These are phyloP conservation scores for Pteromalus puparum DNA, from an alignment of 1,140 invertebrate species.

Conservation along the genomic window DNA sequence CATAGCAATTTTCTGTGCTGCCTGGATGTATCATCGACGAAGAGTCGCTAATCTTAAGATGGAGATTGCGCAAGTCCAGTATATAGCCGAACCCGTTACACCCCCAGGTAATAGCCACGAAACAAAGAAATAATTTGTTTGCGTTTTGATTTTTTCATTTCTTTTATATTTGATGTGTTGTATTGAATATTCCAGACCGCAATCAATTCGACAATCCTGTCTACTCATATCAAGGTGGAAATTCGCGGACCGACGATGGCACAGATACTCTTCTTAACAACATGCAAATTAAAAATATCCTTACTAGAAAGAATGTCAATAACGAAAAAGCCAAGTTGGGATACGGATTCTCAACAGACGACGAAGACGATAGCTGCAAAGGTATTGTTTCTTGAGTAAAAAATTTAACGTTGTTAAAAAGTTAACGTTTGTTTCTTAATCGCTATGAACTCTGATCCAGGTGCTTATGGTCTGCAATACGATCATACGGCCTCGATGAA, in stretches of 20 bases:
- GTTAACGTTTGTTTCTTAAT: conserved; percentile 48
- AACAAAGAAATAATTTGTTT: neutral
- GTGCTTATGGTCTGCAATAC: conserved; percentile 75
- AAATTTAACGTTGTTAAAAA: neutral
- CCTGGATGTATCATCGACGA: conserved; percentile 86
- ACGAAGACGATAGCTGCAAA: conserved; percentile 73
- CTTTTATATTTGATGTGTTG: neutral
- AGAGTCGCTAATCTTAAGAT: conserved; percentile 87
- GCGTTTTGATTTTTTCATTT: conserved; percentile 21
- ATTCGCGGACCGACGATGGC: conserved; percentile 75
- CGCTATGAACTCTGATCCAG: conserved; percentile 65
- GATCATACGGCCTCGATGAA: conserved; percentile 81
- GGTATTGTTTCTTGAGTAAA: conserved; percentile 62
- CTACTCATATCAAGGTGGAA: conserved; percentile 84
- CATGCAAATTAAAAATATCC: conserved; percentile 81
- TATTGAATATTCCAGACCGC: conserved; percentile 78
- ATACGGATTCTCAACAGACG: conserved; percentile 64
- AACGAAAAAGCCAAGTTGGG: conserved; percentile 66
- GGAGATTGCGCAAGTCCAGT: conserved; percentile 91
- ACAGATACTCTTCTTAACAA: conserved; percentile 79
- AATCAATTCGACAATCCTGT: conserved; percentile 96
- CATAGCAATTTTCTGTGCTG: conserved; percentile 77
- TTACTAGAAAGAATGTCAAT: conserved; percentile 74
- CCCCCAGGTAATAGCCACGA: conserved; percentile 76
- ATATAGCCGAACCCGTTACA: conserved; percentile 84